Evolutionary conservation across 92 coral and sea anemone species (phyloP).

Genomic region (Plumapathes pennacea): DNA sequence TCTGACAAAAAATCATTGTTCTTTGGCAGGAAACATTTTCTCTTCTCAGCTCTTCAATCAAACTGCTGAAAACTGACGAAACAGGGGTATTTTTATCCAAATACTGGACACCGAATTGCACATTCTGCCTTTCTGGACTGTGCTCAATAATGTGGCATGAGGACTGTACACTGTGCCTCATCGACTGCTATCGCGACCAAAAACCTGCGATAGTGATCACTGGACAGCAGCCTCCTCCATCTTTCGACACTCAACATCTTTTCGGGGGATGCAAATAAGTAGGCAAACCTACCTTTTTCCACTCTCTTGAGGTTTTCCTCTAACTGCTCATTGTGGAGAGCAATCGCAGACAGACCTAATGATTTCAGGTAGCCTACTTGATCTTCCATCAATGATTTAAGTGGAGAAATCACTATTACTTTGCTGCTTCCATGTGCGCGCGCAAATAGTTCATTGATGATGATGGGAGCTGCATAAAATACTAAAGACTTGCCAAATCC

Average conservation of each 20-base stretch:
- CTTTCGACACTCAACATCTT: conserved; percentile 46
- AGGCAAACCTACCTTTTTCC: conserved; percentile 42
- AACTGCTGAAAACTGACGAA: conserved; percentile 16
- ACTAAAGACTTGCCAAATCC: conserved; percentile 75
- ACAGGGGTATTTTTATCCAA: conserved; percentile 50
- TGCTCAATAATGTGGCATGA: conserved; percentile 34
- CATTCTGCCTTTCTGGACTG: conserved; percentile 54
- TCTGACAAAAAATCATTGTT: conserved; percentile 57
- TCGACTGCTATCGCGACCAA: conserved; percentile 52
- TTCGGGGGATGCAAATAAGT: conserved; percentile 60
- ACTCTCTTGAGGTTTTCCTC: conserved; percentile 41
- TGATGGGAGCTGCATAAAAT: conserved; percentile 54
- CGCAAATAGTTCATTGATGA: conserved; percentile 32
- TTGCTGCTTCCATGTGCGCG: conserved; percentile 56
- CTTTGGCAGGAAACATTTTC: conserved; percentile 23
- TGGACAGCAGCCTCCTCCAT: conserved; percentile 39
- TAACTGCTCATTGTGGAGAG: conserved; percentile 53
- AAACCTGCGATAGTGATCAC: conserved; percentile 24
- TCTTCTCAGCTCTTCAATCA: conserved; percentile 40
- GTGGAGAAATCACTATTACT: conserved; percentile 50
- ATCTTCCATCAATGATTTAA: conserved; percentile 66
- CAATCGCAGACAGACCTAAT: conserved; percentile 52
- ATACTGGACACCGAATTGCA: conserved; percentile 38
- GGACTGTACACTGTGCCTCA: conserved; percentile 62
- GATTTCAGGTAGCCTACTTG: conserved; percentile 46